Evolutionary conservation across 2,888 invertebrate genomes (phyloP), one percentile per base, ranked within the genome.

Genomic region (Dynastes hyllus): DNA sequence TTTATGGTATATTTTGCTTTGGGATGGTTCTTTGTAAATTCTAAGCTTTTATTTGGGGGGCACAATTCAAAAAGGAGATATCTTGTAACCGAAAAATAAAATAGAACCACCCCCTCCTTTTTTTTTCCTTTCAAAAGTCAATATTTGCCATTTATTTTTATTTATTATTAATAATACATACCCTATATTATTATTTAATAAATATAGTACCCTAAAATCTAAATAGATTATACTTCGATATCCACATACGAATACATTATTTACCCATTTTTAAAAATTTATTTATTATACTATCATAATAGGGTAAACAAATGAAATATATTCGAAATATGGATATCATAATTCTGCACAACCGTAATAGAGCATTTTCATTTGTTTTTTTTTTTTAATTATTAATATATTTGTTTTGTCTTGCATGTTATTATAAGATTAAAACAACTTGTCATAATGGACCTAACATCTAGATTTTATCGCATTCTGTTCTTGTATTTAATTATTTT

Each of bases 271-370:
- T 0, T 5, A 37, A 37, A 37, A 45, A 45, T 2, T 45, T 11
- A 45, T 45, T 45, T 45, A 22, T 22, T 22, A 45, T 45, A 8
- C 45, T 45, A 45, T 45, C 45, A 11, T 63, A 50, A 66, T 71
- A 71, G 71, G 61, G 53, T 63, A 78, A 65, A 78, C 73, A 16
- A 29, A 78, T 66, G 8, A 16, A 58, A 75, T 58, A 69, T 77
- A 77, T 61, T 70, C 29, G 77, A 58, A 55, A 67, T 45, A 61
- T 58, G 65, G 16, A 55, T 78, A 78, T 55, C 50, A 63, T 77
- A 29, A n/a, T 81, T 82, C 81, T 71, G 82, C 82, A 82, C 82
- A 82, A 82, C 82, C 82, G 78, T 81, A 77, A 77, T 81, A 82
- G 82, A 82, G 82, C 82, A 82, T 81, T 69, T 51, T 50, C 45